These are phyloP conservation scores for Dioctria linearis DNA, from an alignment of 2,888 invertebrate species.

Conservation along the genomic window DNA sequence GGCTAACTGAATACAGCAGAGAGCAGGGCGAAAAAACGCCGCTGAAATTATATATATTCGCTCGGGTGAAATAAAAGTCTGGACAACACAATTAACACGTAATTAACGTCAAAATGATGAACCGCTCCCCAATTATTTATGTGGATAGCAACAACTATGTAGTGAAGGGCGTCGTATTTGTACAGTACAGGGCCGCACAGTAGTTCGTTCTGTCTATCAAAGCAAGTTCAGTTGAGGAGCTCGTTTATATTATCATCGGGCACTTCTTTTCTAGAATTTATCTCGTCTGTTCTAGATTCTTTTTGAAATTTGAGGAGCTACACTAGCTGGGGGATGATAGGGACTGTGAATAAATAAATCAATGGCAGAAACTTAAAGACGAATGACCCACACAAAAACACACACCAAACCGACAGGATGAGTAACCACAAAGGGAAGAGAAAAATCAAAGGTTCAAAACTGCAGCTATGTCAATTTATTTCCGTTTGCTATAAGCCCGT, in stretches of 20 bases:
- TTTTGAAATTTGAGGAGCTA: slow-evolving; percentile 33
- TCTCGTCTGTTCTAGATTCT: slow-evolving; percentile 5
- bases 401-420: neutral
- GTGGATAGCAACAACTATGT: neutral
- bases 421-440: slow-evolving; percentile 2
- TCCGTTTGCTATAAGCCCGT: neutral
- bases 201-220: slow-evolving; percentile 14
- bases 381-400: too few species aligned
- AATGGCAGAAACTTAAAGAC: slow-evolving; percentile 4
- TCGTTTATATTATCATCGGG: slow-evolving; percentile 9
- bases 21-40: neutral
- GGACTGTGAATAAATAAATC: slow-evolving; percentile 32
- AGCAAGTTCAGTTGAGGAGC: neutral
- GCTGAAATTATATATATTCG: slow-evolving; percentile 15
- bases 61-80: slow-evolving; percentile 31
- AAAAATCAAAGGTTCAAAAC: slow-evolving; percentile 14
- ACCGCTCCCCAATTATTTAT: slow-evolving; percentile 50
- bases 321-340: neutral
- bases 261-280: slow-evolving; percentile 35
- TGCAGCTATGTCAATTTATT: slow-evolving; percentile 23
- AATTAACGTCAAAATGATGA: slow-evolving; percentile 56
- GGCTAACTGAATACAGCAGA: slow-evolving; percentile 8
- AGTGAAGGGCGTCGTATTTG: neutral
- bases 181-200: neutral
- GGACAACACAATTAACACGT: slow-evolving; percentile 56